Evolutionary conservation across 2,113 vertebrate genomes (phyloP).

Genomic region (Anarhynchus alexandrinus): DNA sequence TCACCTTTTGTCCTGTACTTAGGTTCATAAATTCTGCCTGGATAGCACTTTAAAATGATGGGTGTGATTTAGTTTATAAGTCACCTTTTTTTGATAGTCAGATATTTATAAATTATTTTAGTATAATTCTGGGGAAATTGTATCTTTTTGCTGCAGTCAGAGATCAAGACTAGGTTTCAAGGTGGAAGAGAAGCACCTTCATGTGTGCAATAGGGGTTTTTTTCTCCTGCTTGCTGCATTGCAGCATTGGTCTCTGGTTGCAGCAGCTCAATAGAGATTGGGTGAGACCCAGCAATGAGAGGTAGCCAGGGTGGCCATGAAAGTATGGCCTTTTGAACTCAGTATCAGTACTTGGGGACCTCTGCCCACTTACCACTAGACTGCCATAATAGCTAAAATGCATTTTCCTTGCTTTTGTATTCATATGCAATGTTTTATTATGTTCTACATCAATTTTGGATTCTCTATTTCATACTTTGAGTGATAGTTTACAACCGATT

Average conservation of each 20-base stretch:
- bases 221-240: background rate
- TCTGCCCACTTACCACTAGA: background rate
- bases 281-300: background rate
- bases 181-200: background rate
- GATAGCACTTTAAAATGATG: background rate
- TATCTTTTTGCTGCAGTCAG: background rate
- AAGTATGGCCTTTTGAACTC: background rate
- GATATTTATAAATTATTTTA: background rate
- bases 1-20: background rate
- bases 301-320: fast-evolving
- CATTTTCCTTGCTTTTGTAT: background rate
- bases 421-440: background rate
- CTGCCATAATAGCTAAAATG: background rate
- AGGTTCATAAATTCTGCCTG: background rate
- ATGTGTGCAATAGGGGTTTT: background rate
- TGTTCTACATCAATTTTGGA: background rate
- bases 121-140: background rate
- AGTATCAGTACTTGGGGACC: background rate
- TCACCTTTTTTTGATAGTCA: background rate
- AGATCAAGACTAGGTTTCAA: background rate
- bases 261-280: background rate
- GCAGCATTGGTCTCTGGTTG: background rate
- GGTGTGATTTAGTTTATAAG: background rate
- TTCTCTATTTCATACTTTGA: background rate
- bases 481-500: background rate